A percentile compares a stretch with the other conserved stretches of the same genome.
These are phyloP conservation scores for Oegoconia quadripuncta DNA, from an alignment of 2,888 invertebrate genomes.

Conservation along the genomic window DNA sequence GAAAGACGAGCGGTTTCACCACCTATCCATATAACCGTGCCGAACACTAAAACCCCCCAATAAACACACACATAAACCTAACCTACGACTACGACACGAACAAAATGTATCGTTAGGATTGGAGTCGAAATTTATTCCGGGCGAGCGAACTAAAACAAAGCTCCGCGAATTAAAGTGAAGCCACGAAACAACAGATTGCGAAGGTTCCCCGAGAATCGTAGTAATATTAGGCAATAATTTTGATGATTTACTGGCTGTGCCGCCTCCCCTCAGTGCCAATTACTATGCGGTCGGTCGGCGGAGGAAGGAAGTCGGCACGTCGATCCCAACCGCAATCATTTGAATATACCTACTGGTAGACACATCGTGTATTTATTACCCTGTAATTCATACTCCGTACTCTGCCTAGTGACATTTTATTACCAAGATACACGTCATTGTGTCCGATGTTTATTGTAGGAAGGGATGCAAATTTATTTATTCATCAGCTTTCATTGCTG, in stretches of 20 bases:
- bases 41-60: background rate
- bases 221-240: slow-evolving; percentile 74
- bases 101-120: slow-evolving; percentile 40
- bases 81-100: background rate
- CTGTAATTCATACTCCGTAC: slow-evolving; percentile 63
- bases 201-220: slow-evolving; percentile 47
- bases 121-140: slow-evolving; percentile 48
- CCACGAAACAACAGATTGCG: slow-evolving; percentile 61
- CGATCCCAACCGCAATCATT: slow-evolving; percentile 73
- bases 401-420: slow-evolving; percentile 70
- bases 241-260: slow-evolving; percentile 66
- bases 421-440: slow-evolving; percentile 46
- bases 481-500: too few relatives aligned
- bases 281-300: slow-evolving; percentile 67
- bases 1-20: background rate
- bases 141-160: slow-evolving; percentile 50
- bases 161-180: slow-evolving; percentile 53
- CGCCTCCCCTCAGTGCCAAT: slow-evolving; percentile 63
- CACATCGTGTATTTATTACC: slow-evolving; percentile 56
- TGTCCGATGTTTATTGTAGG: slow-evolving; percentile 49
- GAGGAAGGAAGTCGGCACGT: slow-evolving; percentile 71
- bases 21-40: background rate
- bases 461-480: slow-evolving; percentile 57
- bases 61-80: background rate
- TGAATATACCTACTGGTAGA: slow-evolving; percentile 60